Percentiles rank a stretch among this genome's conserved stretches.
These are phyloP conservation scores for Kryptolebias marmoratus DNA, from an alignment of 2,113 vertebrate genomes.

Conservation along the genomic window DNA sequence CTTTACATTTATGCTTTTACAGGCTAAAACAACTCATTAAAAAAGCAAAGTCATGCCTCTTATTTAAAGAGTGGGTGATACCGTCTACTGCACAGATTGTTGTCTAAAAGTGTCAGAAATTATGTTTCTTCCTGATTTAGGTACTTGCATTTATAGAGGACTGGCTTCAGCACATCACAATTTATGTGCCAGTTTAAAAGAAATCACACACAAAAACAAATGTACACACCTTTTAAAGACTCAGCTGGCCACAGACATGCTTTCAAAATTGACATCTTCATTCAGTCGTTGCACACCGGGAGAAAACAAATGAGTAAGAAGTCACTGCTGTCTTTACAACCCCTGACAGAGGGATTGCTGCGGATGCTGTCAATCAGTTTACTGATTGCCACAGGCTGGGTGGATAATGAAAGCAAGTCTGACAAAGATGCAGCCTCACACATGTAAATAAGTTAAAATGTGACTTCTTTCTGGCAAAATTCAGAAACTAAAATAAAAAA, in stretches of 20 bases:
- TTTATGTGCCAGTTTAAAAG: not conserved
- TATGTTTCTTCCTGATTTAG: not conserved
- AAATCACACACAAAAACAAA: not conserved
- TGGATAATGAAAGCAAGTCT: not conserved
- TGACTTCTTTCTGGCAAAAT: slow-evolving; percentile 1
- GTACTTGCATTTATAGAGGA: not conserved
- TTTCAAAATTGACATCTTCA: not conserved
- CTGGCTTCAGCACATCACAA: not conserved
- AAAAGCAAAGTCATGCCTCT: not conserved
- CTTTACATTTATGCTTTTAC: slow-evolving; percentile 3
- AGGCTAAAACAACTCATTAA: not conserved
- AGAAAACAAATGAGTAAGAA: slow-evolving; percentile 32
- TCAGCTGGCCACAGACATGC: not conserved
- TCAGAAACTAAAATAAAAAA: not conserved
- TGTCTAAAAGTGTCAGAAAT: not conserved
- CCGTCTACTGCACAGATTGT: too few species aligned
- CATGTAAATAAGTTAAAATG: not conserved
- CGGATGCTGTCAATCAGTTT: slow-evolving; percentile 23
- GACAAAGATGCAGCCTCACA: slow-evolving; percentile 10
- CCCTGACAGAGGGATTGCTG: slow-evolving; percentile 13
- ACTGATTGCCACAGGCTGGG: slow-evolving; percentile 16
- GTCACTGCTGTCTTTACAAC: slow-evolving; percentile 15
- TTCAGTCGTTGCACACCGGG: slow-evolving; percentile 8
- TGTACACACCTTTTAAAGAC: not conserved
- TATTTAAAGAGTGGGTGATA: not conserved